Conservation (phyloP, 2,113 vertebrate genomes). For the Martes martes region DNA sequence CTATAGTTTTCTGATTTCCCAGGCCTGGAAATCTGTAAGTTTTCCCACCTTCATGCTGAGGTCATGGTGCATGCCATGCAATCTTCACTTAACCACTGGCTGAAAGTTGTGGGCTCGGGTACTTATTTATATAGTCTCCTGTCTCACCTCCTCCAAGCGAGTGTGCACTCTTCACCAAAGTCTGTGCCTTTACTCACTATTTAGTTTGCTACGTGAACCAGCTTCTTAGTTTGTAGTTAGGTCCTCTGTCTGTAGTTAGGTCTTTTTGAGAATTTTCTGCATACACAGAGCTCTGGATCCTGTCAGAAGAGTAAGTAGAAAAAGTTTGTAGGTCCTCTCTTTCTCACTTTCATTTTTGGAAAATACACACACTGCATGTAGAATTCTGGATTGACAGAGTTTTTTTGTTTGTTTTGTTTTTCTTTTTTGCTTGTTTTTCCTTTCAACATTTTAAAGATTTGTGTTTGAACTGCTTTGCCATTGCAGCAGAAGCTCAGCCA, state of each 20-base stretch:
- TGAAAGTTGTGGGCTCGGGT: not conserved
- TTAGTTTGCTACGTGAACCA: not conserved
- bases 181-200: not conserved
- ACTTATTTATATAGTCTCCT: not conserved
- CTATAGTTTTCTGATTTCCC: not conserved
- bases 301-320: not conserved
- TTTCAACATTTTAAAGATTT: not conserved
- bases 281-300: not conserved
- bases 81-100: not conserved
- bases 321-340: not conserved
- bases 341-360: not conserved
- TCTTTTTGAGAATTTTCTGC: not conserved
- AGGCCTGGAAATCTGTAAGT: accelerated
- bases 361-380: not conserved
- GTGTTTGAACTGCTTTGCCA: not conserved
- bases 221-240: not conserved
- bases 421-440: not conserved
- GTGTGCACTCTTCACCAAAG: not conserved
- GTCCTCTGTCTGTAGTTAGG: not conserved
- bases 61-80: accelerated
- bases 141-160: not conserved
- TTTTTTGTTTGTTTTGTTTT: not conserved
- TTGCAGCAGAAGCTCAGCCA: not conserved
- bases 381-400: not conserved
- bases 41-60: not conserved